A percentile compares a stretch with the other conserved stretches of the same genome.
phyloP scores from a whole-genome alignment of 2,888 invertebrate genomes.

The Orchesella flavescens region DNA sequence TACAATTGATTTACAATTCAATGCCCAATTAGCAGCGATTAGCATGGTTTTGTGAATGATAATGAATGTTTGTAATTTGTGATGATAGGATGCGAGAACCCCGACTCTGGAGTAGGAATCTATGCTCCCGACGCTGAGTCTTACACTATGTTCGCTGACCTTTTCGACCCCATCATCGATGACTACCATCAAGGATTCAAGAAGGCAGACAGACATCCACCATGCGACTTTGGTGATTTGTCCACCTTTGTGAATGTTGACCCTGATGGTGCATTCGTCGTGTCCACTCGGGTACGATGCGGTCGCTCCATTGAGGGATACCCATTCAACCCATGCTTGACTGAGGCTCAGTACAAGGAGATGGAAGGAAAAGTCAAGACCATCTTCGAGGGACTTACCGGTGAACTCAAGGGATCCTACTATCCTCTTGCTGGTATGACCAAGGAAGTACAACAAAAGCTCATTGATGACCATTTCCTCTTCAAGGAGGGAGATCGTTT shows the following conservation, averaged over 20 bases:
- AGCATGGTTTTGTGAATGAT: no score
- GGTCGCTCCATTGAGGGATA: conserved; percentile 84
- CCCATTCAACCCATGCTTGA: conserved; percentile 97
- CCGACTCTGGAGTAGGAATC: conserved; percentile 96
- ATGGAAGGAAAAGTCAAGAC: conserved; percentile 92
- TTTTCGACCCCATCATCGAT: conserved; percentile 98
- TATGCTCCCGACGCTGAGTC: conserved; percentile 98
- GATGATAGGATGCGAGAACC: conserved; percentile 88
- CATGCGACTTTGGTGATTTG: conserved; percentile 95
- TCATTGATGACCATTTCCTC: conserved; percentile 98
- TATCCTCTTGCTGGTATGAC: conserved; percentile 96
- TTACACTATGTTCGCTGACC: conserved; percentile 91
- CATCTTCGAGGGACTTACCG: conserved; percentile 87
- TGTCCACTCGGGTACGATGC: conserved; percentile 96
- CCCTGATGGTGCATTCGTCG: conserved; percentile 87
- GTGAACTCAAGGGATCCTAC: conserved; percentile 95
- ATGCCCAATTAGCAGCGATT: no score
- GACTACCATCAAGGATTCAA: conserved; percentile 97
- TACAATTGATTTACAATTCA: no score
- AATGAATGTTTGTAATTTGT: neutral
- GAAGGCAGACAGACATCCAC: conserved; percentile 94
- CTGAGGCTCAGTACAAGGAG: conserved; percentile 97
- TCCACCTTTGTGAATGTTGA: conserved; percentile 92
- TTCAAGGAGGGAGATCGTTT: conserved; percentile 95
- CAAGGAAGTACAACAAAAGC: conserved; percentile 95